Evolutionary conservation across 2,113 vertebrate species (phyloP), one percentile per base, ranked within the genome.

Genomic region (Chascanopsetta lugubris): DNA sequence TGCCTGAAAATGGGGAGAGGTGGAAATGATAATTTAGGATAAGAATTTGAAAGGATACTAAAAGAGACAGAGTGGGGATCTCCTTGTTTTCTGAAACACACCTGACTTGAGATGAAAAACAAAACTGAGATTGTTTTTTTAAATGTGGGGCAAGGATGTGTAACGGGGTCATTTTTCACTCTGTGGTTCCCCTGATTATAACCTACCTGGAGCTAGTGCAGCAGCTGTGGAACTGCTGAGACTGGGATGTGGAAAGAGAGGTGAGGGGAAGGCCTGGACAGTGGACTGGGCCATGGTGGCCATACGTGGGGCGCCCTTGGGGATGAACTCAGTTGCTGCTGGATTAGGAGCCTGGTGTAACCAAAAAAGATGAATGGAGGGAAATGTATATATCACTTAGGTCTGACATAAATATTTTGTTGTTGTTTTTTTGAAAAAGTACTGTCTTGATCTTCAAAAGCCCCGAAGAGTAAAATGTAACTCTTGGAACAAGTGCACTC

Each of bases 291-390:
- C 93, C 91, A 97, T 93, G 72, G 94, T 93, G 90, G 94, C 93
- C 91, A 98, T 94, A 75, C 95, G 94, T 57, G 96, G 95, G 83
- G 94, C 94, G 91, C 95, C 97, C 91, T 99, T 99, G 63, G 97
- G 97, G 88, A 99, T 95, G 90, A 99, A 99, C 75, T 99, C 97
- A 68, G 89, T 98, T 86, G 97, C 97, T 88, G 97, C 87, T 57
- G 97, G 97, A 89, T 99, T 99, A 90, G 97, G 97, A 91, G 95
- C 91, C 97, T 99, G 87, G 42, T 30, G 11, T 59, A 17, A 75
- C 20, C 61, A 2, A 66, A 17, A 72, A 29, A 61, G 9, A 64
- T 32, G 8, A 0, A 29, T 43, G 2, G 51, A 36, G 1, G 3
- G 29, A 9, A 43, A 25, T 22, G 20, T 20, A 40, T 1, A 7